phyloP scores from a whole-genome alignment of 2,113 vertebrate species.

The Heloderma charlesbogerti region DNA sequence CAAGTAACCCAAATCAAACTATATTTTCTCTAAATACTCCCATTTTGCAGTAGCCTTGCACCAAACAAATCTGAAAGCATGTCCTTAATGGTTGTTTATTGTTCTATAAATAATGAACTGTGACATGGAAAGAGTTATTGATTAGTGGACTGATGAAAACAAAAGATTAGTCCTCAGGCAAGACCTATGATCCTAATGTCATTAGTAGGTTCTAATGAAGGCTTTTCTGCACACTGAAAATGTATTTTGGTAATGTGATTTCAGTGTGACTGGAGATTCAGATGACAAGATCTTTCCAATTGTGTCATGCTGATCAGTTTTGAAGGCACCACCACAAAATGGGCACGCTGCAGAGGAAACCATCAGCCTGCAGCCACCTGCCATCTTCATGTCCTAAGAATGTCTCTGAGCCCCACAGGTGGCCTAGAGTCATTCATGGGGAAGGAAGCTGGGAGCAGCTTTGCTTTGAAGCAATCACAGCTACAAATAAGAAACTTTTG shows the following conservation, averaged over 20 bases:
- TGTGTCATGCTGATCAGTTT: neutral
- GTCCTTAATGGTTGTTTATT: neutral
- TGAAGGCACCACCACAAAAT: neutral
- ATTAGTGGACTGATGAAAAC: neutral
- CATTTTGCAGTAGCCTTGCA: conserved; percentile 19
- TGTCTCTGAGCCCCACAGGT: too few species aligned
- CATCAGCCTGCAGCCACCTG: too few species aligned
- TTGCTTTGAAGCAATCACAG: too few species aligned
- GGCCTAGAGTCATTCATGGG: too few species aligned
- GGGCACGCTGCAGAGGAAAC: too few species aligned
- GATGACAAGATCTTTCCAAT: neutral
- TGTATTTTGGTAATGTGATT: neutral
- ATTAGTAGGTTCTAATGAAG: neutral
- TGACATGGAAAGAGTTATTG: neutral
- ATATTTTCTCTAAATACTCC: neutral
- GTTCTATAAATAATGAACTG: conserved; percentile 23
- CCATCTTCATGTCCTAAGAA: too few species aligned
- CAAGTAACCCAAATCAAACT: neutral
- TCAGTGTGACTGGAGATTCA: neutral
- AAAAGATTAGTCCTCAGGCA: neutral
- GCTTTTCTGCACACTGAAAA: neutral
- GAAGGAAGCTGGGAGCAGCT: too few species aligned
- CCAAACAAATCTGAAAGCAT: neutral
- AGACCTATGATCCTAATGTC: neutral
- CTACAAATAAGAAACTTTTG: too few species aligned